These are phyloP conservation scores for Cordylochernes scorpioides DNA, from an alignment of 2,888 invertebrate species.

Conservation along the genomic window DNA sequence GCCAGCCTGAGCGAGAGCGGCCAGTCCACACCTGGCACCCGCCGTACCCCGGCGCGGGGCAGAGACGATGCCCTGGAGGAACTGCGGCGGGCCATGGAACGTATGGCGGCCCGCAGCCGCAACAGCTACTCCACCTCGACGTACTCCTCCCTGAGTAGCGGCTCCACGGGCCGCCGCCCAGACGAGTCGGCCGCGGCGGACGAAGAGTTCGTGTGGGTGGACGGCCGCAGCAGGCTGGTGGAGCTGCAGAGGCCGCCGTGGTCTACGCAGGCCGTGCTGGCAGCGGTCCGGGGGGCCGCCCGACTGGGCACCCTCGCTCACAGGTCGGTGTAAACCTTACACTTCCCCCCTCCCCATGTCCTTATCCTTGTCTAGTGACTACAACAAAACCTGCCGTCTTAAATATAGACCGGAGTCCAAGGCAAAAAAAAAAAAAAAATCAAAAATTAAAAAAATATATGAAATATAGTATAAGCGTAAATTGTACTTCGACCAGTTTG, in stretches of 20 bases:
- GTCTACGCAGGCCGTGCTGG: constrained; percentile 60
- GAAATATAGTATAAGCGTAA: too few species aligned
- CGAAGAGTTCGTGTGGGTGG: constrained; percentile 80
- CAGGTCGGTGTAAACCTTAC: too few species aligned
- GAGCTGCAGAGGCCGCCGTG: constrained; percentile 66
- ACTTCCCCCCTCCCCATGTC: too few species aligned
- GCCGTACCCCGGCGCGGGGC: constrained; percentile 7
- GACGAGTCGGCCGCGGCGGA: constrained; percentile 52
- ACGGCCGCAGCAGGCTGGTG: constrained; percentile 56
- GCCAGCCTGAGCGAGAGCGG: constrained; percentile 82
- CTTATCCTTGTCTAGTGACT: too few species aligned
- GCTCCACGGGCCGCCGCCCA: constrained; percentile 31
- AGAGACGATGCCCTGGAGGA: constrained; percentile 39
- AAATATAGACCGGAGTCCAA: too few species aligned
- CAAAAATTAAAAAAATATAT: too few species aligned
- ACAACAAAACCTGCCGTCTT: too few species aligned
- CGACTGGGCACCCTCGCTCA: too few species aligned
- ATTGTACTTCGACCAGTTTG: too few species aligned
- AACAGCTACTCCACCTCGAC: constrained; percentile 34
- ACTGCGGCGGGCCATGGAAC: constrained; percentile 61
- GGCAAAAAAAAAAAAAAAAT: too few species aligned
- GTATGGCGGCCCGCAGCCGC: constrained; percentile 37
- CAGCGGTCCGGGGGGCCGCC: constrained; percentile 51
- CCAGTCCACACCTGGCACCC: constrained; percentile 17
- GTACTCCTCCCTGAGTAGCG: constrained; percentile 40